Base-by-base conservation (phyloP, 1,140 invertebrate species). In the Condylostylus longicornis region DNA sequence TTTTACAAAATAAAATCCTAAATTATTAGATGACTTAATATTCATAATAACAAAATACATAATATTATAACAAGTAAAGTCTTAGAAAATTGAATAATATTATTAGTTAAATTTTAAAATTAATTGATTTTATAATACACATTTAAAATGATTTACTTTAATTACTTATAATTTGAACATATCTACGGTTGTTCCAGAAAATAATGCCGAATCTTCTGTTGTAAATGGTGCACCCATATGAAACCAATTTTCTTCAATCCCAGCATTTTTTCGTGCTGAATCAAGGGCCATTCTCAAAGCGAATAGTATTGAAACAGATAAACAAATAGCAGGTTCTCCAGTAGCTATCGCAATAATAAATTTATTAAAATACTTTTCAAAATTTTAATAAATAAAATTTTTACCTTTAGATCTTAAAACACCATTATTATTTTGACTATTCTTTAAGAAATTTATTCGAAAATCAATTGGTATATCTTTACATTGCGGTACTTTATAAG, bases 381-480 rank as follows among this genome's bases (percentile, higher is more conserved):
- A 5, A 30, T 34, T 34, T 27, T 13, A 20, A 15, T 35, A 29
- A 4, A 20, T 17, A 22, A 25, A 33, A 21, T 25, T 4, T 54
- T 67, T 66, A 83, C 80, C 71, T 74, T 84, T 85, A 2, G 79
- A 77, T 22, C 78, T 66, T 1, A 81, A 55, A 20, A 82, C 65
- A 20, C 73, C 70, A 5, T 66, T 44, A 2, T 66, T 63, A 62
- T 85, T 84, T 20, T 71, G 65, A 5, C 69, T 67, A 53, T 84
- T 78, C 48, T 71, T 69, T 28, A 72, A 60, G 18, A 87, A 65
- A 20, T 70, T 68, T 8, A 86, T 63, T 32, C 79, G 66, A 44
- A 83, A 77, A 58, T 85, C 78, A 1, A 76, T 64, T 2, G 82
- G 82, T 43, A 85, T 83, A 49, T 86, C 82, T 50, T 77, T 75